Percentiles rank a stretch among this genome's conserved stretches.
Conservation (phyloP, 1,140 invertebrate species). For the Pseudomyrmex concolor region DNA sequence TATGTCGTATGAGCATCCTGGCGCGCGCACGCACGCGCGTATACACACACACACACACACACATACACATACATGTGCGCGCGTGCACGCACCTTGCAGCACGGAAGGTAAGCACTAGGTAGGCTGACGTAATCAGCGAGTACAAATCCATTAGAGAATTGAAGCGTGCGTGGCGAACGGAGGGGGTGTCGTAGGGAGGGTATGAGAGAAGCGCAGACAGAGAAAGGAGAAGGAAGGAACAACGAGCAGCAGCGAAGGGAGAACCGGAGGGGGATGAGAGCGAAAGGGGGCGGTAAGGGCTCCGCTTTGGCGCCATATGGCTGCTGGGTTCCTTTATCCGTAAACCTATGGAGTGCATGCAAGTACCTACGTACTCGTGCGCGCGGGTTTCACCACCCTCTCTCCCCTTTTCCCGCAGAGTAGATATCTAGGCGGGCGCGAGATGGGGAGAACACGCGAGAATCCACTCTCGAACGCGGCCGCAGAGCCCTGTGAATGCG, state of each 20-base stretch:
- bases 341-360: slow-evolving; percentile 55
- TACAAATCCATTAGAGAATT: slow-evolving; percentile 77
- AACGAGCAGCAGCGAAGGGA: slow-evolving; percentile 43
- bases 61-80: slow-evolving; percentile 6
- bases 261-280: slow-evolving; percentile 29
- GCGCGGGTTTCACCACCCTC: slow-evolving; percentile 18
- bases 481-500: slow-evolving; percentile 69
- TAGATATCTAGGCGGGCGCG: slow-evolving; percentile 45
- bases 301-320: slow-evolving; percentile 73
- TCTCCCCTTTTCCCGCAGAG: slow-evolving; percentile 20
- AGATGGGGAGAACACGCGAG: slow-evolving; percentile 47
- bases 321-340: slow-evolving; percentile 71
- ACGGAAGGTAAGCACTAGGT: slow-evolving; percentile 40
- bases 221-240: slow-evolving; percentile 11
- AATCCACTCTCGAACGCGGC: slow-evolving; percentile 73
- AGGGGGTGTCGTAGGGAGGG: slow-evolving; percentile 9
- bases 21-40: slow-evolving; percentile 10
- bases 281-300: slow-evolving; percentile 66
- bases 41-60: slow-evolving; percentile 24
- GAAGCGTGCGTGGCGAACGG: slow-evolving; percentile 45
- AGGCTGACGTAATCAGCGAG: slow-evolving; percentile 65
- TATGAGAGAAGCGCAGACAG: slow-evolving; percentile 29
- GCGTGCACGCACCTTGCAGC: slow-evolving; percentile 30
- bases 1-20: slow-evolving; percentile 66
- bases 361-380: slow-evolving; percentile 64